A percentile compares a stretch with the other conserved stretches of the same genome.
phyloP scores from a whole-genome alignment of 2,797 vertebrate genomes.

The Lophius americanus region DNA sequence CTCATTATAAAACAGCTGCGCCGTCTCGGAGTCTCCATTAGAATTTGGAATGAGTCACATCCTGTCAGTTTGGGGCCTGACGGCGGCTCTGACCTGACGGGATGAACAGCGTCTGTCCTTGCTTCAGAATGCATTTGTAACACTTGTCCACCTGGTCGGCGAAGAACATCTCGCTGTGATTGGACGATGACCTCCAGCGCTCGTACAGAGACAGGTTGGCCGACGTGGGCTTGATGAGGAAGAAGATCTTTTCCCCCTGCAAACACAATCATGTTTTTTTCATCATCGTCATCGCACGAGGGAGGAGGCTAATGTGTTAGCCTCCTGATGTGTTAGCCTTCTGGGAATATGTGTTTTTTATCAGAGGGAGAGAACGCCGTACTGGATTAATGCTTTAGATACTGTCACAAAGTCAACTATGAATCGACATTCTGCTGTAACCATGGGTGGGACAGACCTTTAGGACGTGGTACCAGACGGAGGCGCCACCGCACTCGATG shows the following conservation, averaged over 20 bases:
- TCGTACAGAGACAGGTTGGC: slow-evolving; percentile 98
- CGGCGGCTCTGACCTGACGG: slow-evolving; percentile 88
- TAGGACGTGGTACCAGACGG: slow-evolving; percentile 95
- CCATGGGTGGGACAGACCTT: slow-evolving; percentile 81
- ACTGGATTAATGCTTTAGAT: no score
- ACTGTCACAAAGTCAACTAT: background rate
- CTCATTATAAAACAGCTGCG: no score
- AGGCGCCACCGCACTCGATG: slow-evolving; percentile 95
- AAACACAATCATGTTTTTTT: slow-evolving; percentile 30
- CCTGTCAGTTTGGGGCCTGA: background rate
- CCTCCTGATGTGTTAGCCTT: no score
- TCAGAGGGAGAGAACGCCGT: background rate
- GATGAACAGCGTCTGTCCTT: slow-evolving; percentile 97
- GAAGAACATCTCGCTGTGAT: slow-evolving; percentile 98
- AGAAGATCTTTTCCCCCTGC: slow-evolving; percentile 99
- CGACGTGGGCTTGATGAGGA: slow-evolving; percentile 96
- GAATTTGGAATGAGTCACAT: no score
- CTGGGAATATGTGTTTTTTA: background rate
- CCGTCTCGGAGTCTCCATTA: no score
- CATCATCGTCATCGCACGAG: slow-evolving; percentile 4
- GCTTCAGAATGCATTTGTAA: slow-evolving; percentile 96
- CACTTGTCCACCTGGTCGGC: slow-evolving; percentile 99
- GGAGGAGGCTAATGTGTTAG: background rate
- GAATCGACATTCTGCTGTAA: background rate
- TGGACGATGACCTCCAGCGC: slow-evolving; percentile 96